phyloP scores from a whole-genome alignment of 2,113 vertebrate genomes.

The Amphiprion percula region DNA sequence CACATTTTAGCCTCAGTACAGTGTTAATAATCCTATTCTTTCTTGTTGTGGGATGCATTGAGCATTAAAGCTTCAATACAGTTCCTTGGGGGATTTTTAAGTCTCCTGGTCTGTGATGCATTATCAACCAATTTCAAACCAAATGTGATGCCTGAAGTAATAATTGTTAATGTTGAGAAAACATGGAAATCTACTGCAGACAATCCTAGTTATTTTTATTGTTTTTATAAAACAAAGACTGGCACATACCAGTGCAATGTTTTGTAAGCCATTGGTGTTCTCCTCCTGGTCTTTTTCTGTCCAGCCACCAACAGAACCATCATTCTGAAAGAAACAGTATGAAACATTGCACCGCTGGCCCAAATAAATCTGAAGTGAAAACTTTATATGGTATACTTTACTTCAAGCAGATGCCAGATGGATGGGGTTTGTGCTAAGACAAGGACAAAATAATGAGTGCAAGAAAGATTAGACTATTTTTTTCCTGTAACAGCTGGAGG shows the following conservation, averaged over 20 bases:
- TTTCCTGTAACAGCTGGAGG: slow-evolving; percentile 4
- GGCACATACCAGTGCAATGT: slow-evolving; percentile 51
- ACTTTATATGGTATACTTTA: slow-evolving; percentile 3
- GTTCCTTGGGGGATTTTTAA: not conserved
- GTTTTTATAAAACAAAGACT: not conserved
- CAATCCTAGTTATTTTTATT: not conserved
- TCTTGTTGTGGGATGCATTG: not conserved
- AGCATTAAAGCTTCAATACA: not conserved
- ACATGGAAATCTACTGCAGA: not conserved
- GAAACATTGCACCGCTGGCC: not conserved
- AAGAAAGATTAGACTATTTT: slow-evolving; percentile 14
- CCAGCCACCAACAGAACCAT: slow-evolving; percentile 32
- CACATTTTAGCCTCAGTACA: not conserved
- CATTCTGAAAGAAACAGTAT: slow-evolving; percentile 50
- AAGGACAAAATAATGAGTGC: slow-evolving; percentile 25
- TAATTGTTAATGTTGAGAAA: not conserved
- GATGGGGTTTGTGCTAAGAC: not conserved
- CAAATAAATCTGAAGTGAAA: not conserved
- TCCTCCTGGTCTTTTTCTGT: slow-evolving; percentile 40
- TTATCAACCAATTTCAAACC: not conserved
- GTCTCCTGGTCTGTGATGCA: not conserved
- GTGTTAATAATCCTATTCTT: not conserved
- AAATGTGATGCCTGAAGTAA: not conserved
- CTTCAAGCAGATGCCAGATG: slow-evolving; percentile 32
- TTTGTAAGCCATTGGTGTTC: slow-evolving; percentile 45